phyloP scores from a whole-genome alignment of 2,113 vertebrate genomes.

The Sisor rabdophorus region DNA sequence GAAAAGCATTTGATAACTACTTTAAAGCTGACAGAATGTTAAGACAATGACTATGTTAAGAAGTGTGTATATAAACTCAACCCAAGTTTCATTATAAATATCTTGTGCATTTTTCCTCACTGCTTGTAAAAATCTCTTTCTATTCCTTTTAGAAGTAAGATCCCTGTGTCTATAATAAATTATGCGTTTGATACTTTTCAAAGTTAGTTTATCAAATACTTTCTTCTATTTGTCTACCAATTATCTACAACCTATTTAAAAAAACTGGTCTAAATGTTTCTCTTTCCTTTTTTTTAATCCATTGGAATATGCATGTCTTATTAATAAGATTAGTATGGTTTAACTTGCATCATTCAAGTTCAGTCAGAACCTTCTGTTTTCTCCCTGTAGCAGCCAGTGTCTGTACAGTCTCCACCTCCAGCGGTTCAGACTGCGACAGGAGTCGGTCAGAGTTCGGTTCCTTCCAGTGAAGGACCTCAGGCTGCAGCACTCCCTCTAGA shows the following conservation, averaged over 20 bases:
- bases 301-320: not conserved
- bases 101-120: too few species aligned
- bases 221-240: not conserved
- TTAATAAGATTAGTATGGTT: too few species aligned
- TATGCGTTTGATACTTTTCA: not conserved
- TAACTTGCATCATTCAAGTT: not conserved
- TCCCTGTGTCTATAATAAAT: not conserved
- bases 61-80: too few species aligned
- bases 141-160: too few species aligned
- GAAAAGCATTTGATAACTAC: too few species aligned
- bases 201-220: not conserved
- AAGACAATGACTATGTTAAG: too few species aligned
- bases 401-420: conserved; percentile 75
- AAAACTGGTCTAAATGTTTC: too few species aligned
- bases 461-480: conserved; percentile 72
- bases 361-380: not conserved
- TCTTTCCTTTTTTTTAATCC: not conserved
- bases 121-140: too few species aligned
- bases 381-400: conserved; percentile 59
- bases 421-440: conserved; percentile 65
- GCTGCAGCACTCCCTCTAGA: conserved; percentile 69
- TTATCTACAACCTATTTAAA: not conserved
- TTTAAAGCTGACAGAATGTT: too few species aligned
- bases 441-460: conserved; percentile 75
- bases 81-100: too few species aligned